phyloP scores from a whole-genome alignment of 2,113 vertebrate genomes.

The Trogon melanurus region DNA sequence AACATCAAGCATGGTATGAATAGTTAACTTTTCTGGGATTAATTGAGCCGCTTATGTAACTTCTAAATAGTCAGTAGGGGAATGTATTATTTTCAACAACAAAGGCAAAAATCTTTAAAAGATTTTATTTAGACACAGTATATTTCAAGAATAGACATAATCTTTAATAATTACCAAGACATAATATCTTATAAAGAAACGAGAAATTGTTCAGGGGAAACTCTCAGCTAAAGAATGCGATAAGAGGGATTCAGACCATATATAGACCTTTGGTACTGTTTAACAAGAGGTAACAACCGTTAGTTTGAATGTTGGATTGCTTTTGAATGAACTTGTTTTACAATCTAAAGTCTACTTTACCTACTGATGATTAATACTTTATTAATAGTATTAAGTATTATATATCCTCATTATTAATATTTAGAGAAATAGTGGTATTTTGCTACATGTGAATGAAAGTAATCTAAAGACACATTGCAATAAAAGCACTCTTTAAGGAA shows the following conservation, averaged over 20 bases:
- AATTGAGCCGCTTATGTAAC: not conserved
- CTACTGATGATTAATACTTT: not conserved
- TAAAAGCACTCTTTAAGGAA: not conserved
- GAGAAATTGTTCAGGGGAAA: not conserved
- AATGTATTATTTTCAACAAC: not conserved
- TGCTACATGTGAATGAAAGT: not conserved
- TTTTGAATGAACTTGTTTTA: not conserved
- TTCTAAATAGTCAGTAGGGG: not conserved
- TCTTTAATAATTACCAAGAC: not conserved
- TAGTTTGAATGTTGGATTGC: not conserved
- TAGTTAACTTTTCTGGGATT: not conserved
- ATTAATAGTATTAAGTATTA: too few species aligned
- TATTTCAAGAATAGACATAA: not conserved
- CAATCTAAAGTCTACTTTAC: not conserved
- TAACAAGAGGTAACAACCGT: not conserved
- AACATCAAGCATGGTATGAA: constrained; percentile 94
- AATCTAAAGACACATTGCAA: not conserved
- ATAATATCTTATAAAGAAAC: not conserved
- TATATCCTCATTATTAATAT: not conserved
- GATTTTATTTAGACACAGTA: not conserved
- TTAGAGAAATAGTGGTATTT: not conserved
- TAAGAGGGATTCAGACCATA: not conserved
- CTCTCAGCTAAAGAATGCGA: not conserved
- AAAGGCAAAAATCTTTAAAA: not conserved
- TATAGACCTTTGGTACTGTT: not conserved